These are phyloP conservation scores for Colinus virginianus DNA, from an alignment of 2,113 vertebrate species.

Conservation along the genomic window DNA sequence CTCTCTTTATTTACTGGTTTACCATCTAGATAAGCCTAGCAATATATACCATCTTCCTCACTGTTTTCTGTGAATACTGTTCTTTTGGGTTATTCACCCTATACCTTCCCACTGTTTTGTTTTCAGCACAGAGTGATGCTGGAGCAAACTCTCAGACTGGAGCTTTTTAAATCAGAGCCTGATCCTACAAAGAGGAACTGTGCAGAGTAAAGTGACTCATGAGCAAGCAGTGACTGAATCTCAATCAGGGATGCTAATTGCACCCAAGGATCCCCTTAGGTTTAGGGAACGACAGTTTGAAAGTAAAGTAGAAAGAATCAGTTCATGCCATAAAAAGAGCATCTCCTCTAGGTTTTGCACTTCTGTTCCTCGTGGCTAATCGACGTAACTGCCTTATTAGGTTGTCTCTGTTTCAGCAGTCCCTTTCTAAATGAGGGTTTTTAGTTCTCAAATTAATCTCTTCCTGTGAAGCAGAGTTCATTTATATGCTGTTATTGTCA, in stretches of 20 bases:
- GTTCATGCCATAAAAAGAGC: background rate
- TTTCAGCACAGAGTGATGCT: background rate
- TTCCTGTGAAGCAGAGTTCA: background rate
- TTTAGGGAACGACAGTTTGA: background rate
- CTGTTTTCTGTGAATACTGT: too few relatives aligned
- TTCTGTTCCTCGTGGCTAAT: background rate
- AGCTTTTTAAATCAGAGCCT: background rate
- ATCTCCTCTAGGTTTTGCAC: background rate
- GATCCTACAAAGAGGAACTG: background rate
- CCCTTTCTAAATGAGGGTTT: background rate
- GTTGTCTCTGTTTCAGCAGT: background rate
- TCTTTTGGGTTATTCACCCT: too few relatives aligned
- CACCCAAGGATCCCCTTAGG: background rate
- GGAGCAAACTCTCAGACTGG: background rate
- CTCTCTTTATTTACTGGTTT: too few relatives aligned
- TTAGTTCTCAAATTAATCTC: constrained; percentile 29
- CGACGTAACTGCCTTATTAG: accelerated
- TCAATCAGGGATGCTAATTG: background rate
- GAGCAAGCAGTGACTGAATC: background rate
- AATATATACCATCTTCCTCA: too few relatives aligned
- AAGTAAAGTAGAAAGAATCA: background rate
- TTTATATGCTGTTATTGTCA: constrained; percentile 51
- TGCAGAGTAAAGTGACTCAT: background rate
- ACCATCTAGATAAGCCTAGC: too few relatives aligned
- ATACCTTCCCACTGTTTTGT: background rate